Base-by-base conservation (phyloP, 64 coral and sea anemone genomes). In the Pachyseris speciosa region DNA sequence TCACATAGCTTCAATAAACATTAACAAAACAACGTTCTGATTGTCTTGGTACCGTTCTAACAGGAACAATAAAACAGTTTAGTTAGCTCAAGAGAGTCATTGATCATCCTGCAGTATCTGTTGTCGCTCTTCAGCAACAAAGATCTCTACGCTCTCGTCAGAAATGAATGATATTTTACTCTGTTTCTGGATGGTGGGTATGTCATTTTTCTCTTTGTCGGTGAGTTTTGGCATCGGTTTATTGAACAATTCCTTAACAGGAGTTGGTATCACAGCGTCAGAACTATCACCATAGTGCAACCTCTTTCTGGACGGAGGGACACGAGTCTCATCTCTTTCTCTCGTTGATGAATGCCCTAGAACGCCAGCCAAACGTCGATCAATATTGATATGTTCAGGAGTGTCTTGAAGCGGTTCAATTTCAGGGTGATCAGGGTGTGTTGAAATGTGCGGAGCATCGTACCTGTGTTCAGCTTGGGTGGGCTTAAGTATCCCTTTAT, bases 391-490 rank as follows among this genome's bases (percentile, higher is more conserved):
- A 48, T 72, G 65, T 69, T 86, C 63, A 48, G 84, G 84, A 43
- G 65, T 86, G 38, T 86, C 64, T 59, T 86, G 64, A 33, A 86
- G 84, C 25, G 84, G 84, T 67, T 34, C 63, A 24, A 86, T 70
- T 38, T 70, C 32, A 70, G 67, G 67, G 22, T 34, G 67, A 70
- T 70, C 67, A 70, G 67, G 67, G 67, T 70, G 33, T 37, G 67
- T 70, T 39, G 67, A 37, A 70, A 34, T 70, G 12, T 70, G 33
- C 36, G 34, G 67, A 39, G 67, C 67, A 70, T 70, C 67, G 33
- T 70, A 70, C 13, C 67, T 70, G 67, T 70, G 67, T 34, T 41
- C 67, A 34, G 33, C 67, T 70, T 39, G 67, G 67, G 59, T 64
- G 59, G 59, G 59, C 22, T 64, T 64, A 64, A 64, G 11, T 4